A percentile compares a stretch with the other conserved stretches of the same genome.
Conservation (phyloP, 2,888 invertebrate species). For the Acholoe squamosa region DNA sequence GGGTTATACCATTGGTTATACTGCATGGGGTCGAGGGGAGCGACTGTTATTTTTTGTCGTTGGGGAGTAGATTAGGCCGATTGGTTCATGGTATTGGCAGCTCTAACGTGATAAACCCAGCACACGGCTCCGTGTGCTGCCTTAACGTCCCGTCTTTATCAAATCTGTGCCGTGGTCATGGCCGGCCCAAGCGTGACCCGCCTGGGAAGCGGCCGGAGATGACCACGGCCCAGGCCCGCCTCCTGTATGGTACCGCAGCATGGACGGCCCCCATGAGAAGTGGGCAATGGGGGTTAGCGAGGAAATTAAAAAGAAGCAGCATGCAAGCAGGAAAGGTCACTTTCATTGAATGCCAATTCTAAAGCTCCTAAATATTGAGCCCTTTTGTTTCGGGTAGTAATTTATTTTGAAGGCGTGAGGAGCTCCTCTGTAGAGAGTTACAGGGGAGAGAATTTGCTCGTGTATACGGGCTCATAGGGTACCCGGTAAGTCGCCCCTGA, state of each 20-base stretch:
- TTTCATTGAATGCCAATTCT: not conserved
- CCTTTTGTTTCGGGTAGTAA: not conserved
- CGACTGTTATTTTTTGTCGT: not conserved
- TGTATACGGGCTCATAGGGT: too few relatives aligned
- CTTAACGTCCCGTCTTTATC: not conserved
- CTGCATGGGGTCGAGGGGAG: not conserved
- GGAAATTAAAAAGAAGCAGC: slow-evolving; percentile 26
- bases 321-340: not conserved
- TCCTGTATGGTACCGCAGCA: not conserved
- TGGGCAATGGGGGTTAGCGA: not conserved
- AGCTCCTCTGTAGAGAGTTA: too few relatives aligned
- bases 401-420: too few relatives aligned
- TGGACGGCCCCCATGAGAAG: not conserved
- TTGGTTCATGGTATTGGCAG: slow-evolving; percentile 38
- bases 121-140: not conserved
- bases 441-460: too few relatives aligned
- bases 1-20: not conserved
- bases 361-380: not conserved
- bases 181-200: not conserved
- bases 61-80: slow-evolving; percentile 19
- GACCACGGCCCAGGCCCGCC: too few relatives aligned
- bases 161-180: not conserved
- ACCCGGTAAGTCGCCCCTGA: too few relatives aligned
- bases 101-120: slow-evolving; percentile 5
- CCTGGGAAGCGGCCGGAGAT: not conserved